Percentiles rank a stretch among this genome's conserved stretches.
phyloP scores from a whole-genome alignment of 2,113 vertebrate genomes.

The Lethenteron camtschaticum region DNA sequence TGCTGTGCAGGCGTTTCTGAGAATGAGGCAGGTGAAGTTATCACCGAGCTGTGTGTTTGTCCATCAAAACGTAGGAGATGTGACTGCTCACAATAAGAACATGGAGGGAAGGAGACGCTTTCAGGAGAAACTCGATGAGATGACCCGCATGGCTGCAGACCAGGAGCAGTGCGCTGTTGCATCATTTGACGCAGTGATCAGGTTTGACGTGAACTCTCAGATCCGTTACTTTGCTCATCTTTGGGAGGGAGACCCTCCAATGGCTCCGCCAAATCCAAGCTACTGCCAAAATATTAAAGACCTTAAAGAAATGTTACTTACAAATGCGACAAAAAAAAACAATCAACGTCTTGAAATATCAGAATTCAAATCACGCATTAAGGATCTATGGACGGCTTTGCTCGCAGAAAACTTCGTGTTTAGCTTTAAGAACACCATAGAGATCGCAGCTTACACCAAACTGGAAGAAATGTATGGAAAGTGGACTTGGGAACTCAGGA shows the following conservation, averaged over 20 bases:
- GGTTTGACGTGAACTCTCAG: constrained; percentile 20
- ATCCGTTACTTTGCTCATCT: constrained; percentile 23
- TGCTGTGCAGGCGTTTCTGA: constrained; percentile 14
- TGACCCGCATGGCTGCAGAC: constrained; percentile 6
- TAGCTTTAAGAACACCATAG: constrained; percentile 23
- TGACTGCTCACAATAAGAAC: constrained; percentile 10
- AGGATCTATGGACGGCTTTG: constrained; percentile 20
- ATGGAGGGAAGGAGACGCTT: constrained; percentile 11
- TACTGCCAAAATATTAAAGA: constrained; percentile 23
- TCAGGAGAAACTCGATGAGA: constrained; percentile 13
- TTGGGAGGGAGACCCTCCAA: constrained; percentile 24
- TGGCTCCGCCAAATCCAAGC: constrained; percentile 24
- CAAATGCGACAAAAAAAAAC: constrained; percentile 4
- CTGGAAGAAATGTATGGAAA: constrained; percentile 15
- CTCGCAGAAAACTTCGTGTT: constrained; percentile 25
- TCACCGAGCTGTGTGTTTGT: constrained; percentile 13
- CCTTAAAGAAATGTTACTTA: constrained; percentile 19
- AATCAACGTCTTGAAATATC: constrained; percentile 14
- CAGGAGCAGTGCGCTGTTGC: background rate
- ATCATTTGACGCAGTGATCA: constrained; percentile 12
- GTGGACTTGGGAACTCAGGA: constrained; percentile 22
- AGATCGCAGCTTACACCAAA: constrained; percentile 18
- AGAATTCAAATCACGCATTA: constrained; percentile 12
- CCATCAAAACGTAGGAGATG: constrained; percentile 13
- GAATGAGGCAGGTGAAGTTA: constrained; percentile 11